These are phyloP conservation scores for Drosophila helvetica DNA, from an alignment of 2,888 invertebrate species.

Conservation along the genomic window DNA sequence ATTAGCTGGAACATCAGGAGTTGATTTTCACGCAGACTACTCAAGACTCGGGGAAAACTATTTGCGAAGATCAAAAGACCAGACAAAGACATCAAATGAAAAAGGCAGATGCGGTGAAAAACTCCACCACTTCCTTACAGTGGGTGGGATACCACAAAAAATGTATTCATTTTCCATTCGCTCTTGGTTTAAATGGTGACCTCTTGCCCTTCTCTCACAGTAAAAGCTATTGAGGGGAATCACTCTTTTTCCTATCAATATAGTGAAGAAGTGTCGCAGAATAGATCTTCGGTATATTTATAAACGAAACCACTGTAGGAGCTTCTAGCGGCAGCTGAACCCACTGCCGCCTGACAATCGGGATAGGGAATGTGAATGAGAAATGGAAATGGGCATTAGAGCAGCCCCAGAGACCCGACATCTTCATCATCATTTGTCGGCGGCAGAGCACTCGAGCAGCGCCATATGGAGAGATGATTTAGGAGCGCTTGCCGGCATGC, in stretches of 20 bases:
- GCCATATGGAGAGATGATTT: slow-evolving; percentile 72
- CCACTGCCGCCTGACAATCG: slow-evolving; percentile 30
- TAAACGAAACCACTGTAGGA: slow-evolving; percentile 10
- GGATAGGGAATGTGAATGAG: background rate
- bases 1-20: background rate
- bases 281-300: background rate
- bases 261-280: background rate
- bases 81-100: slow-evolving; percentile 40
- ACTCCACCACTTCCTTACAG: slow-evolving; percentile 26
- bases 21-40: background rate
- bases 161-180: too few relatives aligned
- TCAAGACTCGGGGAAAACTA: background rate
- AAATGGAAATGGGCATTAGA: slow-evolving; percentile 9
- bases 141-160: slow-evolving; percentile 20
- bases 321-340: slow-evolving; percentile 50
- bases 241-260: too few relatives aligned
- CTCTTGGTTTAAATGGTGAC: too few relatives aligned
- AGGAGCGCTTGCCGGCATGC: slow-evolving; percentile 46
- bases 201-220: too few relatives aligned
- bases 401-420: slow-evolving; percentile 33
- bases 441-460: slow-evolving; percentile 31
- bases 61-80: slow-evolving; percentile 63
- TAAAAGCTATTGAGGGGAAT: too few relatives aligned
- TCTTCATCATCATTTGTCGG: slow-evolving; percentile 75
- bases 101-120: slow-evolving; percentile 33